Evolutionary conservation across 2,888 invertebrate species (phyloP), one percentile per base, ranked within the genome.

Genomic region (Amorpha juglandis): DNA sequence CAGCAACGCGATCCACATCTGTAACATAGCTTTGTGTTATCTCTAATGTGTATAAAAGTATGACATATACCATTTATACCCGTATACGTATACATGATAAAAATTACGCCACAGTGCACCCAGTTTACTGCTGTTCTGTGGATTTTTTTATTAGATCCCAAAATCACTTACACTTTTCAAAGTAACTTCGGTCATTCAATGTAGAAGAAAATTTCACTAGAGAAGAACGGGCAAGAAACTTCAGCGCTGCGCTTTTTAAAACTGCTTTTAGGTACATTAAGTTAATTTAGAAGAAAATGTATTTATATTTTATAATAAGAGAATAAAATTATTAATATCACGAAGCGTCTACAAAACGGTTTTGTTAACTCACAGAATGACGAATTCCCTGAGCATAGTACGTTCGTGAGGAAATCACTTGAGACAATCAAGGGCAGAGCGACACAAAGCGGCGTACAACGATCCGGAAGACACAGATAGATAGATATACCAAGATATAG

Each of bases 1-100:
- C 71, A 78, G 78, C 74, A 78, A 74, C 71, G 70, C 71, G 63
- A 71, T 55, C 70, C 72, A 62, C 63, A 70, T 66, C 70, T 63
- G 69, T 42, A 52, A 38, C 27, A 27, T 27, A 27, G 27, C 27
- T n/a, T n/a, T 27, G 27, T 27, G 27, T 27, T 27, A 27, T 27
- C 27, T 27, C 4, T 27, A 3, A 1, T 27, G 27, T 27, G 1
- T 27, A 27, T 27, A 4, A 16, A 48, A n/a, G n/a, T 4, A 11
- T 8, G 4, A 14, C 12, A 47, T 47, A n/a, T 14, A 47, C n/a
- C 6, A 14, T 4, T 8, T 14, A n/a, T 47, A 47, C 35, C 3
- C 7, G 7, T 9, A 38, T 38, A 38, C 38, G 9, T 8, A 38
- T n/a, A n/a, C n/a, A n/a, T n/a, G n/a, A n/a, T n/a, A n/a, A n/a